Percentiles rank a stretch among this genome's conserved stretches.
Conservation (phyloP, 1,140 invertebrate species). For the Sminthurides bifidus region DNA sequence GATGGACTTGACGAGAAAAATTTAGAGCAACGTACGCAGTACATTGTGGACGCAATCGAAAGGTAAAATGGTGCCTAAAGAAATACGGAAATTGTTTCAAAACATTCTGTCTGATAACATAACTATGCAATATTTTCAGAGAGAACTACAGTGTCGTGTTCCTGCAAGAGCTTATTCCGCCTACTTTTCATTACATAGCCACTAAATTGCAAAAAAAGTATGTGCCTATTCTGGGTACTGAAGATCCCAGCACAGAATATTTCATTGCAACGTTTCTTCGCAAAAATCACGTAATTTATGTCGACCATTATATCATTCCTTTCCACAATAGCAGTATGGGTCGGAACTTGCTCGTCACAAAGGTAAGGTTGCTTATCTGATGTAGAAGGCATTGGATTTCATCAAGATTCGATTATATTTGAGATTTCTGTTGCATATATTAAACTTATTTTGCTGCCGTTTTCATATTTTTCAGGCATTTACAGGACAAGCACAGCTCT, state of each 20-base stretch:
- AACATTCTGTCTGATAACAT: not conserved
- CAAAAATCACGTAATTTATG: constrained; percentile 37
- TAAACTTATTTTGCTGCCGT: not conserved
- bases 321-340: constrained; percentile 41
- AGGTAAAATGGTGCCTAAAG: constrained; percentile 34
- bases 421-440: too few relatives aligned
- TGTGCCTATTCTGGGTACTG: constrained; percentile 35
- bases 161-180: constrained; percentile 49
- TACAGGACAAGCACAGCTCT: constrained; percentile 39
- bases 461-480: constrained; percentile 36
- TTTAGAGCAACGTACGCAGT: constrained; percentile 42
- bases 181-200: constrained; percentile 37
- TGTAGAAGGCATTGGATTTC: not conserved
- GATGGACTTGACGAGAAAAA: constrained; percentile 48
- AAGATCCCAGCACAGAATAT: constrained; percentile 36
- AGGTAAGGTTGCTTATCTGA: not conserved
- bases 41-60: constrained; percentile 42
- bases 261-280: constrained; percentile 43
- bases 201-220: constrained; percentile 36
- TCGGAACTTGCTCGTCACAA: constrained; percentile 40
- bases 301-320: constrained; percentile 37
- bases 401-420: too few relatives aligned
- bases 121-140: constrained; percentile 34
- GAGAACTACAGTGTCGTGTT: constrained; percentile 49
- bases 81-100: not conserved